Conservation (phyloP, 2,797 vertebrate species). For the Ficedula albicollis region DNA sequence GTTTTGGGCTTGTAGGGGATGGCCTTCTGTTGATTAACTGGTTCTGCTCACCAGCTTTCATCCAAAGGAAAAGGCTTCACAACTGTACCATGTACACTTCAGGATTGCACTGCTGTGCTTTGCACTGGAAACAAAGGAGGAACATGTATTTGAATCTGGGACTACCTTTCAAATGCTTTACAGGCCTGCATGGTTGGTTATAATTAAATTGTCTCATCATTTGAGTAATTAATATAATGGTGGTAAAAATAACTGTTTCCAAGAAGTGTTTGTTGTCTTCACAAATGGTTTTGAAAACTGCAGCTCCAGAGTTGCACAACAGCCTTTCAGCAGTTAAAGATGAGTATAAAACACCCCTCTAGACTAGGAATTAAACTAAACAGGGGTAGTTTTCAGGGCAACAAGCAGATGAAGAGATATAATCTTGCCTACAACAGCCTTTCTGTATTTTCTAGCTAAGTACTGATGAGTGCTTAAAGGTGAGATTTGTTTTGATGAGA, state of each 20-base stretch:
- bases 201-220: neutral
- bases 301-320: neutral
- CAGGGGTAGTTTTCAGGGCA: neutral
- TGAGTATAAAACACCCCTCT: neutral
- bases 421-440: neutral
- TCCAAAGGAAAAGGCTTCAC: neutral
- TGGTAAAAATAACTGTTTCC: conserved; percentile 3
- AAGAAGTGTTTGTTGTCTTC: neutral
- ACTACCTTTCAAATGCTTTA: neutral
- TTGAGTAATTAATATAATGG: neutral
- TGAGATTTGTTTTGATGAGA: neutral
- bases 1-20: neutral
- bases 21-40: neutral
- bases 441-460: neutral
- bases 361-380: neutral
- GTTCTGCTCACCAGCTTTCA: neutral
- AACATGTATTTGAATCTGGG: neutral
- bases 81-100: neutral
- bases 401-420: neutral
- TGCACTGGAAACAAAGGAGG: neutral
- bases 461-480: neutral
- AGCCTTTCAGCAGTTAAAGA: neutral
- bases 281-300: conserved; percentile 4
- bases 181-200: neutral
- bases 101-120: neutral